These are phyloP conservation scores for Phalacrocorax carbo DNA, from an alignment of 2,113 vertebrate genomes.

Conservation along the genomic window DNA sequence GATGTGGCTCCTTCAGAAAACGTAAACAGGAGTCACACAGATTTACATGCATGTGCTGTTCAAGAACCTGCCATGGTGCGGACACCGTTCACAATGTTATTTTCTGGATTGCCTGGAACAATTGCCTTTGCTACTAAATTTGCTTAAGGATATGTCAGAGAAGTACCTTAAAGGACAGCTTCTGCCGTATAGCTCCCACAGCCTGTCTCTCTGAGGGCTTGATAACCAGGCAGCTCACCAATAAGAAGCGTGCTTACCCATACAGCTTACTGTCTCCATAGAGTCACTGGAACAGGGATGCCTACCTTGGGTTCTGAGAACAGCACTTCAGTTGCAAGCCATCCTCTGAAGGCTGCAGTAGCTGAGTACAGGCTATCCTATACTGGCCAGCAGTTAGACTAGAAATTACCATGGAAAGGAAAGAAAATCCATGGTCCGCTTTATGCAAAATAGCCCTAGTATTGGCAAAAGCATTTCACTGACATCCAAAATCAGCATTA, in stretches of 20 bases:
- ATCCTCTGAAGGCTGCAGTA: background rate
- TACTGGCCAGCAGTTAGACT: background rate
- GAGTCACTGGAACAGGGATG: background rate
- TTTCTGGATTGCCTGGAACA: too few relatives aligned
- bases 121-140: background rate
- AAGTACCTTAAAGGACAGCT: background rate
- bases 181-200: fast-evolving
- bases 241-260: background rate
- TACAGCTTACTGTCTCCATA: background rate
- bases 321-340: background rate
- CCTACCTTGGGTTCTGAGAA: background rate
- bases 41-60: background rate
- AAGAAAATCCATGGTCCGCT: background rate
- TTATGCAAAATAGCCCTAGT: background rate
- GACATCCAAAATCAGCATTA: background rate
- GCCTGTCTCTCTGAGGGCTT: background rate
- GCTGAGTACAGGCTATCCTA: background rate
- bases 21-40: background rate
- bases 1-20: background rate
- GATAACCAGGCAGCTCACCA: background rate
- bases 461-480: background rate
- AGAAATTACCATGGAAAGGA: background rate
- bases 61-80: background rate
- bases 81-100: background rate
- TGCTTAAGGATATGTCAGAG: background rate